Conservation (phyloP, 2,888 invertebrate genomes). For the Psococerastis gibbosa region DNA sequence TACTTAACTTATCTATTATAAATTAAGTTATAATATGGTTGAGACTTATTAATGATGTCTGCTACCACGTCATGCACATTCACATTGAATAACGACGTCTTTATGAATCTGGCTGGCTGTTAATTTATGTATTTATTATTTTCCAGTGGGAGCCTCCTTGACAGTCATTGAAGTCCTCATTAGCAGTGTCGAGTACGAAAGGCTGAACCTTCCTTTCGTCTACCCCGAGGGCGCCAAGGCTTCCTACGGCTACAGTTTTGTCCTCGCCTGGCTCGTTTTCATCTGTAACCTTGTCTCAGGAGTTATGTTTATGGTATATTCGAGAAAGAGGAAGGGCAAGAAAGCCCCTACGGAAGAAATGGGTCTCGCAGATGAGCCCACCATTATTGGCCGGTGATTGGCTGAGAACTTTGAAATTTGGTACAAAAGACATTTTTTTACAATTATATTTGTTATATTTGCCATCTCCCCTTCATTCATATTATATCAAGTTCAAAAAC, state of each 20-base stretch:
- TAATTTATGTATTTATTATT: conserved; percentile 11
- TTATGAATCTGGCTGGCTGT: background rate
- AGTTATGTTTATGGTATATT: conserved; percentile 56
- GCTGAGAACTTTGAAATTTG: too few species aligned
- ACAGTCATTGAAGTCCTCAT: conserved; percentile 67
- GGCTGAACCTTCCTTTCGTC: conserved; percentile 38
- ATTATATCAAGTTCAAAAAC: too few species aligned
- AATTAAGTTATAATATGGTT: too few species aligned
- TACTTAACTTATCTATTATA: too few species aligned
- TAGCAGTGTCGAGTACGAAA: conserved; percentile 51
- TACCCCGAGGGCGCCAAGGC: conserved; percentile 46
- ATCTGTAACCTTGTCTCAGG: conserved; percentile 46
- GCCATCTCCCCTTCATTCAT: too few species aligned
- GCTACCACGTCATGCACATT: too few species aligned
- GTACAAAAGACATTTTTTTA: too few species aligned
- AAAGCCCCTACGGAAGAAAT: conserved; percentile 65
- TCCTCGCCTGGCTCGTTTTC: conserved; percentile 61
- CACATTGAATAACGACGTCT: too few species aligned
- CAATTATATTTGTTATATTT: too few species aligned
- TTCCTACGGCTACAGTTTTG: conserved; percentile 52
- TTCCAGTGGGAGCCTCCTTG: conserved; percentile 46
- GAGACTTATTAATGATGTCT: too few species aligned
- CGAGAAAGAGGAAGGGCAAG: conserved; percentile 66
- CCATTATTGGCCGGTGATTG: conserved; percentile 39
- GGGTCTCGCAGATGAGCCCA: conserved; percentile 70